These are phyloP conservation scores for Hippopotamyrus pictus DNA, from an alignment of 2,797 vertebrate genomes.

Conservation along the genomic window DNA sequence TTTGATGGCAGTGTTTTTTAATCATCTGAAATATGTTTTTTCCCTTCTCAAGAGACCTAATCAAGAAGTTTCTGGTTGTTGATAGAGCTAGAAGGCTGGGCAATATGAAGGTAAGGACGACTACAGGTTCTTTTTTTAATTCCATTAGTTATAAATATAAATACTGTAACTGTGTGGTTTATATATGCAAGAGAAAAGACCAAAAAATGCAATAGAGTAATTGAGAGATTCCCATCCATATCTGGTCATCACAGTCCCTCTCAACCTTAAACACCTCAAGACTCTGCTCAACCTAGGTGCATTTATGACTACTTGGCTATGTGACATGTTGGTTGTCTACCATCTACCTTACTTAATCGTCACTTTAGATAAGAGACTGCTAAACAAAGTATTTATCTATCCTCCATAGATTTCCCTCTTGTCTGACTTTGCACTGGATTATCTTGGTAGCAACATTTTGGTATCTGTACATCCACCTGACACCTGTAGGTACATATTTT, in stretches of 20 bases:
- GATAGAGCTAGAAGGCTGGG: constrained; percentile 84
- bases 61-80: constrained; percentile 90
- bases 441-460: neutral
- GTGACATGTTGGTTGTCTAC: neutral
- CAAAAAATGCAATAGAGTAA: neutral
- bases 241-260: neutral
- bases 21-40: neutral
- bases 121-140: neutral
- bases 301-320: neutral
- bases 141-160: neutral
- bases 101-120: constrained; percentile 87
- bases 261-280: neutral
- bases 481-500: neutral
- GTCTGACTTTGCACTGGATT: neutral
- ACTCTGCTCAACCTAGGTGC: neutral
- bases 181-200: neutral
- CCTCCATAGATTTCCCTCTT: neutral
- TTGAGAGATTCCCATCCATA: neutral
- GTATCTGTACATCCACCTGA: neutral
- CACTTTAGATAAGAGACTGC: neutral
- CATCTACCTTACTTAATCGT: neutral
- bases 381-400: neutral
- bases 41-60: constrained; percentile 75
- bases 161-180: neutral
- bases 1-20: neutral